Percentiles rank a stretch among this genome's conserved stretches.
Evolutionary conservation across 2,888 invertebrate species (phyloP).

Genomic region (Campoplex nolae): DNA sequence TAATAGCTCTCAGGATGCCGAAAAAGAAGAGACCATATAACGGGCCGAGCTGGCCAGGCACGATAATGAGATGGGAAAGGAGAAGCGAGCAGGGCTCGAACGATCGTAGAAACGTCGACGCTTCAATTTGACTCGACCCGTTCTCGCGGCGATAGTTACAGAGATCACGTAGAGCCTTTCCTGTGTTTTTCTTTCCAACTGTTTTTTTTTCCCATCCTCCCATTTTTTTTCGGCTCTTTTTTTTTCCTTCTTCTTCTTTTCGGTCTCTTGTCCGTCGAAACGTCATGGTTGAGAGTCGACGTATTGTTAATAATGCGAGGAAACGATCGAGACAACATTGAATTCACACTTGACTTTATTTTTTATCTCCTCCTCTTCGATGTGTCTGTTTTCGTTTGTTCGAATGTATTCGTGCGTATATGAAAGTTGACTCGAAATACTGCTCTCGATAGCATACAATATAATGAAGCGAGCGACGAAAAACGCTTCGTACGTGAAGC

Average conservation of each 20-base stretch:
- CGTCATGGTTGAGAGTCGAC: slow-evolving; percentile 8
- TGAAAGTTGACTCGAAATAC: background rate
- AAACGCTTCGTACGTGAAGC: background rate
- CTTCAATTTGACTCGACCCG: slow-evolving; percentile 4
- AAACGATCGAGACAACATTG: slow-evolving; percentile 18
- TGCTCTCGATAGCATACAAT: background rate
- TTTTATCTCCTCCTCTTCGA: background rate
- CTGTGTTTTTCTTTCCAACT: slow-evolving; percentile 12
- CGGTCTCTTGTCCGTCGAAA: slow-evolving; percentile 22
- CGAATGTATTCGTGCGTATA: background rate
- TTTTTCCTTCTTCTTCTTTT: slow-evolving; percentile 6
- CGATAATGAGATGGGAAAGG: slow-evolving; percentile 47
- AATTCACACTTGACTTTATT: slow-evolving; percentile 5
- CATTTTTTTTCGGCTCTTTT: background rate
- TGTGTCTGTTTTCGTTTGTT: background rate
- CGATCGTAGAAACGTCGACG: slow-evolving; percentile 1
- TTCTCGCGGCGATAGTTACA: slow-evolving; percentile 9
- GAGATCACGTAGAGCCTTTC: slow-evolving; percentile 19
- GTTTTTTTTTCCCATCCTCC: slow-evolving; percentile 8
- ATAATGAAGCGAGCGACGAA: slow-evolving; percentile 5
- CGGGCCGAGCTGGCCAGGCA: background rate
- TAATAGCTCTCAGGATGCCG: slow-evolving; percentile 2
- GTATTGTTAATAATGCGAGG: slow-evolving; percentile 6
- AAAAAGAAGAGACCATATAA: slow-evolving; percentile 27
- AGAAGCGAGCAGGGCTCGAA: slow-evolving; percentile 12